Evolutionary conservation across 2,797 vertebrate species (phyloP), one percentile per base, ranked within the genome.

Genomic region (Telmatherina bonti): DNA sequence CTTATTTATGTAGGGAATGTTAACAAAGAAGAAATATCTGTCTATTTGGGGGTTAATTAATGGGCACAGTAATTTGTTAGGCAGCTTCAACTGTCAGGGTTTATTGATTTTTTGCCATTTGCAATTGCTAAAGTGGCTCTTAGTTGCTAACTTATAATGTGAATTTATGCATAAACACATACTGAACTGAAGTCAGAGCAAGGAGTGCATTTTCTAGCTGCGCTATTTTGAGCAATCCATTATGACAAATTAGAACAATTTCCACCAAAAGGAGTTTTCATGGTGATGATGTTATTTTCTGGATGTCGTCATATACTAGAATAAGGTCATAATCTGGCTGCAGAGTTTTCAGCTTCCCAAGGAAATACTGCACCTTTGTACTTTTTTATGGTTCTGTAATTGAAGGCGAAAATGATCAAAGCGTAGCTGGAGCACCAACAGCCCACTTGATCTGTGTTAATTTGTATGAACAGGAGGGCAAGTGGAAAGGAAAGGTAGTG

Each of bases 391-490:
- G 57, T 47, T 72, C 52, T 55, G 69, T 83, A 71, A 74, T 81
- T 79, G 63, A 62, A n/a, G 62, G 63, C 79, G 41, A 18, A 35
- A 59, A 9, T 24, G 13, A 79, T 83, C 79, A 85, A 84, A 84
- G 79, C 49, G 2, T 4, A 51, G 67, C 51, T 41, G 74, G 74
- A 60, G 62, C 78, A 81, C 79, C 81, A 88, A 68, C 81, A 85
- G 85, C 74, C 80, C 79, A 65, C 87, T 82, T 89, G 84, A 91
- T 91, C 84, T 67, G 74, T 67, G 72, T 55, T 78, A 84, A 87
- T 89, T 77, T 77, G 61, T 83, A 59, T 87, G 73, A 86, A 80
- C 65, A 82, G 45, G 55, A 74, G 82, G 76, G 81, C 47, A 66
- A 65, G 73, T 43, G 67, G 71, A 78, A 61, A 69, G 73, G 76